Conservation (phyloP, 2,888 invertebrate species). For the Netelia fuscicornis region DNA sequence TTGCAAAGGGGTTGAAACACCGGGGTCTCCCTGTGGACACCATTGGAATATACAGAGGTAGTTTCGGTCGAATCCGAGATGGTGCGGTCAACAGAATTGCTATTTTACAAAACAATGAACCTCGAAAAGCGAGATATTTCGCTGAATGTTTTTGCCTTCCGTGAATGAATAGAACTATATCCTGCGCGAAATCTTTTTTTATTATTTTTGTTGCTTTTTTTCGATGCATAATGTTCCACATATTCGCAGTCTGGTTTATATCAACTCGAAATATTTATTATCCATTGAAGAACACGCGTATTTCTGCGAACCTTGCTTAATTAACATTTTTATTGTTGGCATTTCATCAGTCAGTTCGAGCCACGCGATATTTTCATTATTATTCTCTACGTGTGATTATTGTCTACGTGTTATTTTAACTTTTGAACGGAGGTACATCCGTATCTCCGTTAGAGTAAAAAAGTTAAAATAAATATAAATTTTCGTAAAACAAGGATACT, state of each 20-base stretch:
- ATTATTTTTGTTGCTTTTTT: background rate
- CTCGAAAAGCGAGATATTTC: conserved; percentile 14
- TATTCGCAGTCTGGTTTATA: conserved; percentile 28
- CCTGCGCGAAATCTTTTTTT: background rate
- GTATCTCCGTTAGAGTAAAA: no score
- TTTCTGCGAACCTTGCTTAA: conserved; percentile 20
- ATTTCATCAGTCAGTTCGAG: no score
- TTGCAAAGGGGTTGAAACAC: no score
- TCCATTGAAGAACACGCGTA: conserved; percentile 30
- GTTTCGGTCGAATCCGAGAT: no score
- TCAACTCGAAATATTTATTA: conserved; percentile 22
- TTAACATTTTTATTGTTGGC: conserved; percentile 5
- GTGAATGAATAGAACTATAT: conserved; percentile 13
- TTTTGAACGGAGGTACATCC: no score
- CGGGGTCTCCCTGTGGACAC: no score
- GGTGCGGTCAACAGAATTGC: background rate
- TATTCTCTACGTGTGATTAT: no score
- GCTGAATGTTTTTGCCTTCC: conserved; percentile 30
- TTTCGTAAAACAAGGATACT: no score
- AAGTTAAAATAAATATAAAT: no score
- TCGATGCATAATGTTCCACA: background rate
- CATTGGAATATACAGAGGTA: no score
- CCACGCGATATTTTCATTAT: no score
- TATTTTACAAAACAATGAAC: conserved; percentile 15
- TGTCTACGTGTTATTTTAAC: no score